A percentile compares a stretch with the other conserved stretches of the same genome.
phyloP scores from a whole-genome alignment of 2,113 vertebrate genomes.

The Siphamia tubifer region DNA sequence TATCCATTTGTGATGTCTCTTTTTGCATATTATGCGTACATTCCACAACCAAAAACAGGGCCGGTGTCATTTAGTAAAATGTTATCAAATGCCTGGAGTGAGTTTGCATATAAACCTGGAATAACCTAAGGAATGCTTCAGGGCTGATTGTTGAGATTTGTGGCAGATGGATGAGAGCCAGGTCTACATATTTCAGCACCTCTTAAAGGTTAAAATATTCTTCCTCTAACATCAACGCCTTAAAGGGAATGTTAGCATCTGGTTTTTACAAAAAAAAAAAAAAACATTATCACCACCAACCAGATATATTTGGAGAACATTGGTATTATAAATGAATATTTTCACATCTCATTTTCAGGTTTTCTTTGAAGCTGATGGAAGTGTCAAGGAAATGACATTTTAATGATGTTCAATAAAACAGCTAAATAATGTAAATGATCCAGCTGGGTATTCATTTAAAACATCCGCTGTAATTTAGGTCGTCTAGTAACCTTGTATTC shows the following conservation, averaged over 20 bases:
- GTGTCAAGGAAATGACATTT: too few species aligned
- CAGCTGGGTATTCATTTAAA: too few species aligned
- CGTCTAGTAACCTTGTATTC: too few species aligned
- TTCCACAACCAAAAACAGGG: background rate
- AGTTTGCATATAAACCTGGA: conserved; percentile 8
- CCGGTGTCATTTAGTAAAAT: background rate
- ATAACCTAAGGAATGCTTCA: background rate
- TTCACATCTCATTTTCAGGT: too few species aligned
- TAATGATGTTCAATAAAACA: too few species aligned
- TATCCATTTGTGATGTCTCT: background rate
- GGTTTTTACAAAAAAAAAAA: background rate
- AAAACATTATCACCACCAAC: background rate
- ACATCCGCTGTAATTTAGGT: too few species aligned
- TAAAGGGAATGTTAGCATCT: background rate
- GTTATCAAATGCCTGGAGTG: background rate
- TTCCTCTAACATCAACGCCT: background rate
- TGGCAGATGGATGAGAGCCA: background rate
- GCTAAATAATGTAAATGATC: too few species aligned
- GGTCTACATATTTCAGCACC: background rate
- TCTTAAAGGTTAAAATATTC: background rate
- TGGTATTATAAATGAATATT: too few species aligned
- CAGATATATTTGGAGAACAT: background rate
- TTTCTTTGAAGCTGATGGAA: too few species aligned
- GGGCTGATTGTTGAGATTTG: background rate
- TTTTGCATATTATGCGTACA: background rate